phyloP scores from a whole-genome alignment of 2,113 vertebrate genomes.

The Stigmatopora nigra region DNA sequence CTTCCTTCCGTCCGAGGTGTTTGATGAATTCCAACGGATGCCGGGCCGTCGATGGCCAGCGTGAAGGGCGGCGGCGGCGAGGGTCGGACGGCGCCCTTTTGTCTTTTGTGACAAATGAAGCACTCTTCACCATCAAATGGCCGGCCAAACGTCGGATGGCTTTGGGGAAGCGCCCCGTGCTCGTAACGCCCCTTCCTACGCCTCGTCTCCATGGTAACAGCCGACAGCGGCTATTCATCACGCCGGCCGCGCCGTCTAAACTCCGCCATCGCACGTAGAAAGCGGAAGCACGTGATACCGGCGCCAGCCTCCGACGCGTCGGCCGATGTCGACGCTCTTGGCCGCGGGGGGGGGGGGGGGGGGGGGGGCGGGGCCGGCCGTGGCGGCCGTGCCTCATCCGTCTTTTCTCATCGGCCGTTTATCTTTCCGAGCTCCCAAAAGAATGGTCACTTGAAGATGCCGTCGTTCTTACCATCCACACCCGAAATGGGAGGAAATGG shows the following conservation, averaged over 20 bases:
- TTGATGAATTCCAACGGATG: slow-evolving; percentile 51
- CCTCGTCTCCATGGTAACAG: slow-evolving; percentile 71
- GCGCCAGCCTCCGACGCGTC: slow-evolving; percentile 43
- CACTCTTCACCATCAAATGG: slow-evolving; percentile 40
- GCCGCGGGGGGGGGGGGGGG: slow-evolving; percentile 28
- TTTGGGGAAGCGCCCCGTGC: slow-evolving; percentile 64
- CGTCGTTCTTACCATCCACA: too few relatives aligned
- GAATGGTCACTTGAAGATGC: not conserved
- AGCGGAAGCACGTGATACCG: not conserved
- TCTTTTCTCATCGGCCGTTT: slow-evolving; percentile 36
- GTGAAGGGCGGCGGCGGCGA: slow-evolving; percentile 40
- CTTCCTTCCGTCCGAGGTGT: not conserved
- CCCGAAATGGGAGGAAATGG: too few relatives aligned
- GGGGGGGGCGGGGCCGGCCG: slow-evolving; percentile 27
- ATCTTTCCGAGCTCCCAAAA: not conserved
- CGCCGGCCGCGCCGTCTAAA: slow-evolving; percentile 57
- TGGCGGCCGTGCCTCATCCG: slow-evolving; percentile 29
- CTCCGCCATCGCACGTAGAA: slow-evolving; percentile 33
- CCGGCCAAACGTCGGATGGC: slow-evolving; percentile 66
- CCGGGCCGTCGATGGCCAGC: slow-evolving; percentile 21
- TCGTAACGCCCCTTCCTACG: slow-evolving; percentile 63
- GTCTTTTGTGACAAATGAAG: slow-evolving; percentile 56
- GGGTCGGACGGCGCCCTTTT: slow-evolving; percentile 31
- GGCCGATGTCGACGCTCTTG: slow-evolving; percentile 52
- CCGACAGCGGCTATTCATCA: slow-evolving; percentile 71